Percentiles rank a stretch among this genome's conserved stretches.
These are phyloP conservation scores for Eucera pruinosa DNA, from an alignment of 2,888 invertebrate species.

Conservation along the genomic window DNA sequence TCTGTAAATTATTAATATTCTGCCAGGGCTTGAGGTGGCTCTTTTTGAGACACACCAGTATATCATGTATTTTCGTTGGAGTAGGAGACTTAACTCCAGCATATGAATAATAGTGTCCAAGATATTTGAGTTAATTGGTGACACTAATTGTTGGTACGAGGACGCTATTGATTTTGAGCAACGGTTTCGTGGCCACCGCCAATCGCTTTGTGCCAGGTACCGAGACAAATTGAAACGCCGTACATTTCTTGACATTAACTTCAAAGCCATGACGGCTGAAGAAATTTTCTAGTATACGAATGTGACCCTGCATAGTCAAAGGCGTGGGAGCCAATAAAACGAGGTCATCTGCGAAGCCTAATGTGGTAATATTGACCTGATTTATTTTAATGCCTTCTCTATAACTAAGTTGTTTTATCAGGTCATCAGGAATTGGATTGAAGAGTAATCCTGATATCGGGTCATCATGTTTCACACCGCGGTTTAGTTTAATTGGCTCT, in stretches of 20 bases:
- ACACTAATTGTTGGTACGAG: background rate
- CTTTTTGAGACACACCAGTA: background rate
- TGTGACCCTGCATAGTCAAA: background rate
- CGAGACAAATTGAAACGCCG: background rate
- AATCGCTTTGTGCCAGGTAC: background rate
- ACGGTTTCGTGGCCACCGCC: background rate
- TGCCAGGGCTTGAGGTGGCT: background rate
- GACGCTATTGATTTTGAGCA: background rate
- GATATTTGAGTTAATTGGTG: background rate
- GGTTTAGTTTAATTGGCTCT: background rate
- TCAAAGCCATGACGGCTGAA: background rate
- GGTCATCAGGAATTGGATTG: background rate
- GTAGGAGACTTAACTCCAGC: background rate
- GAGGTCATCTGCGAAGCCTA: background rate
- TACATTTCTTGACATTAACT: background rate
- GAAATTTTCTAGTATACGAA: background rate
- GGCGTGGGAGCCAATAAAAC: background rate
- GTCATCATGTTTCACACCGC: background rate
- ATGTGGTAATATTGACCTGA: background rate
- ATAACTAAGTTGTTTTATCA: background rate
- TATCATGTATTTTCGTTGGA: background rate
- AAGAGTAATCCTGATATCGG: background rate
- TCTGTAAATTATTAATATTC: background rate
- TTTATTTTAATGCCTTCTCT: background rate
- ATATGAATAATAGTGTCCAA: background rate